These are phyloP conservation scores for Aspidoscelis tigris DNA, from an alignment of 2,113 vertebrate genomes.

Conservation along the genomic window DNA sequence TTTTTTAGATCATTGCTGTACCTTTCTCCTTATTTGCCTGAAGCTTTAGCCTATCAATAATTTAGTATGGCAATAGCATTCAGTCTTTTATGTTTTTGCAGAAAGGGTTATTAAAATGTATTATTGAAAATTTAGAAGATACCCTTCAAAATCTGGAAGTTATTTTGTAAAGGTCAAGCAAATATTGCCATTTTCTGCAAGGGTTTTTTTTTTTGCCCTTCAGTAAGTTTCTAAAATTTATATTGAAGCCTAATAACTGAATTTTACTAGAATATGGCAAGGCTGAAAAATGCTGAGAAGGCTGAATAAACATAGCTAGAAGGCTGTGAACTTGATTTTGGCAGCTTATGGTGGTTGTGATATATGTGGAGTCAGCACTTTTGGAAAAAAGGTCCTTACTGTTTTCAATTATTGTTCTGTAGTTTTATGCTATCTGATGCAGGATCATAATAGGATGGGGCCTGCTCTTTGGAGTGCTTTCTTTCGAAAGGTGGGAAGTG, in stretches of 20 bases:
- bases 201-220: neutral
- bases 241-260: neutral
- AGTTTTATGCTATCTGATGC: too few relatives aligned
- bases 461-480: too few relatives aligned
- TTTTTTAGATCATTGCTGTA: neutral
- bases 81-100: neutral
- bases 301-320: neutral
- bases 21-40: conserved; percentile 50
- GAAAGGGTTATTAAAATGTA: conserved; percentile 19
- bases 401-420: too few relatives aligned
- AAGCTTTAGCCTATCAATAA: conserved; percentile 39
- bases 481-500: too few relatives aligned
- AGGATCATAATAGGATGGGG: too few relatives aligned
- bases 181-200: neutral
- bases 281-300: neutral
- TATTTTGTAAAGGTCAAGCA: neutral
- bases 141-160: neutral
- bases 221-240: neutral
- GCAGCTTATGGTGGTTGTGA: neutral
- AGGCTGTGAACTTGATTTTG: neutral
- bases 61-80: neutral
- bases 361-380: neutral
- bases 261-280: neutral
- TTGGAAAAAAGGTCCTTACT: neutral
- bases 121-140: conserved; percentile 17